Base-by-base conservation (phyloP, 2,797 vertebrate species). In the Pterois miles region DNA sequence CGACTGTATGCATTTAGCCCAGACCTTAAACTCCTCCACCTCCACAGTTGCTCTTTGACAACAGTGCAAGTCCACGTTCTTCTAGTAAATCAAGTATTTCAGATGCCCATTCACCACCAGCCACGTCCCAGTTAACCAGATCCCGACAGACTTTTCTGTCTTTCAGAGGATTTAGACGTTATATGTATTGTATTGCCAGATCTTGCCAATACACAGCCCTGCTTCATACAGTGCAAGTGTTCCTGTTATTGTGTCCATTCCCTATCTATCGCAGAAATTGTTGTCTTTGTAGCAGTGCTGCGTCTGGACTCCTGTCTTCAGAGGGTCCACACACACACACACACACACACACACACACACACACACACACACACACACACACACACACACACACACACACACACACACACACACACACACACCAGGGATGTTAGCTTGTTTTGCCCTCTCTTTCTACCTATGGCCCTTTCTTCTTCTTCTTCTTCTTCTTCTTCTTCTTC, bases 291-390 rank as follows among this genome's bases (percentile, higher is more conserved):
- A 57, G 74, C 78, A 56, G n/a, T 29, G 80, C 62, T 80, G 72
- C 71, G 68, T 69, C 48, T 63, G 33, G 60, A 56, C 27, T 52
- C 71, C 33, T 74, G 22, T 81, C 69, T 70, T 68, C 16, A 11
- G 23, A 74, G 68, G 63, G 65, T 80, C 57, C n/a, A 77, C 40
- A 71, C 72, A n/a, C 68, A 73, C 65, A 74, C 36, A n/a, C 57
- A 76, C 77, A 81, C 75, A 71, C 57, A 86, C 71, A 77, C 40
- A 70, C 70, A 27, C 68, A 70, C 65, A 75, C 34, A 77, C 40
- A 71, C 72, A n/a, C 68, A 73, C 65, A 74, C 36, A n/a, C 57
- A 76, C 77, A 81, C 75, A 71, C 57, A 86, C 71, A 77, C 40
- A 70, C 70, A 27, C 68, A 70, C 65, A 75, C 34, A 80, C 73